Evolutionary conservation across 2,888 invertebrate species (phyloP).

Genomic region (Megamerina dolium): DNA sequence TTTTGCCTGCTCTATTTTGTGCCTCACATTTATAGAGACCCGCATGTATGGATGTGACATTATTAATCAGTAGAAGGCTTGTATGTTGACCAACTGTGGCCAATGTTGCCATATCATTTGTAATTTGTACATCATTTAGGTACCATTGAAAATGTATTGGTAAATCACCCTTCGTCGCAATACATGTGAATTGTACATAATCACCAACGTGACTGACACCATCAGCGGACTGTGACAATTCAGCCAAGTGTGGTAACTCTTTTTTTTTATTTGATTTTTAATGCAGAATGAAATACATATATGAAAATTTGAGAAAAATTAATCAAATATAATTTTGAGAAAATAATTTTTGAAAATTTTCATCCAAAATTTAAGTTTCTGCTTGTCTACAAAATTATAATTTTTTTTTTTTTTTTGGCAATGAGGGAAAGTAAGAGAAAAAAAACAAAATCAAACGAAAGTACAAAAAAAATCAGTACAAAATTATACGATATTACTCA

Average conservation of each 20-base stretch:
- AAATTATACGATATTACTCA: slow-evolving; percentile 1
- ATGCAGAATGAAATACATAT: background rate
- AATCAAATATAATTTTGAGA: slow-evolving; percentile 1
- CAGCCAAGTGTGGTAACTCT: slow-evolving; percentile 41
- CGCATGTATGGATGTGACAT: slow-evolving; percentile 57
- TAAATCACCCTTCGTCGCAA: slow-evolving; percentile 68
- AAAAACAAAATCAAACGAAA: slow-evolving; percentile 7
- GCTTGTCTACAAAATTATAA: background rate
- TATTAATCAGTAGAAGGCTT: slow-evolving; percentile 58
- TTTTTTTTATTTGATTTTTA: slow-evolving; percentile 8
- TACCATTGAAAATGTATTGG: slow-evolving; percentile 62
- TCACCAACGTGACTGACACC: slow-evolving; percentile 56
- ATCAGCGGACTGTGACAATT: slow-evolving; percentile 40
- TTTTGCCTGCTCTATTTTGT: slow-evolving; percentile 55
- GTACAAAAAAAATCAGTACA: slow-evolving; percentile 1
- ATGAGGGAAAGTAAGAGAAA: background rate
- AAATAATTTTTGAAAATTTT: background rate
- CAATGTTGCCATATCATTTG: slow-evolving; percentile 33
- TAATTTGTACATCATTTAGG: slow-evolving; percentile 30
- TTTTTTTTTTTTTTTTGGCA: too few species aligned
- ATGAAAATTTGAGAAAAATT: background rate
- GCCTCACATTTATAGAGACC: slow-evolving; percentile 58
- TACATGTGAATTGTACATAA: slow-evolving; percentile 76
- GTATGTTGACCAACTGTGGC: slow-evolving; percentile 45
- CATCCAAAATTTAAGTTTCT: too few species aligned